A percentile compares a stretch with the other conserved stretches of the same genome.
phyloP scores from a whole-genome alignment of 2,888 invertebrate genomes.

The Boloria selene region DNA sequence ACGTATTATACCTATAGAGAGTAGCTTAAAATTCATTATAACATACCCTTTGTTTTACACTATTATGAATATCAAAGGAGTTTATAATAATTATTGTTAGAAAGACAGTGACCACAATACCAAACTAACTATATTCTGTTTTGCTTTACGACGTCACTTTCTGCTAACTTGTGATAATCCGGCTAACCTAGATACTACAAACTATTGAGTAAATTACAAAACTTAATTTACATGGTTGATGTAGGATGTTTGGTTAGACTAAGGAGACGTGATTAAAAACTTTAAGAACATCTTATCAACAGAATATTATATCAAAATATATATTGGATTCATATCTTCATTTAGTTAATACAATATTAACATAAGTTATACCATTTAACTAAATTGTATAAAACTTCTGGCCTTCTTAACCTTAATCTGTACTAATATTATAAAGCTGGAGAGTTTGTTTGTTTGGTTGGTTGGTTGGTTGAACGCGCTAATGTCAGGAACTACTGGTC shows the following conservation, averaged over 20 bases:
- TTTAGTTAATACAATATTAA: background rate
- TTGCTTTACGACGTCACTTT: background rate
- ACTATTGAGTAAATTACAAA: conserved; percentile 14
- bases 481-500: too few relatives aligned
- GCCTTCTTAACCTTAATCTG: too few relatives aligned
- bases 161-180: background rate
- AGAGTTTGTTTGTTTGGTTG: too few relatives aligned
- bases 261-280: conserved; percentile 5
- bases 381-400: too few relatives aligned
- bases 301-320: background rate
- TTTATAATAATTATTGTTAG: too few relatives aligned
- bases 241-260: conserved; percentile 11
- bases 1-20: too few relatives aligned
- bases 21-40: too few relatives aligned
- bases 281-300: background rate
- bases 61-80: too few relatives aligned
- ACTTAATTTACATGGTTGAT: conserved; percentile 9
- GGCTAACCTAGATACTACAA: conserved; percentile 2
- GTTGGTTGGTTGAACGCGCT: too few relatives aligned
- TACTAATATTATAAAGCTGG: too few relatives aligned
- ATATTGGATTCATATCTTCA: background rate
- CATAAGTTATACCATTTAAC: too few relatives aligned
- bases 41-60: too few relatives aligned
- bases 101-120: background rate
- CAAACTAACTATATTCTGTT: background rate